Conservation (phyloP, 2,888 invertebrate species). For the Coenonympha arcania region DNA sequence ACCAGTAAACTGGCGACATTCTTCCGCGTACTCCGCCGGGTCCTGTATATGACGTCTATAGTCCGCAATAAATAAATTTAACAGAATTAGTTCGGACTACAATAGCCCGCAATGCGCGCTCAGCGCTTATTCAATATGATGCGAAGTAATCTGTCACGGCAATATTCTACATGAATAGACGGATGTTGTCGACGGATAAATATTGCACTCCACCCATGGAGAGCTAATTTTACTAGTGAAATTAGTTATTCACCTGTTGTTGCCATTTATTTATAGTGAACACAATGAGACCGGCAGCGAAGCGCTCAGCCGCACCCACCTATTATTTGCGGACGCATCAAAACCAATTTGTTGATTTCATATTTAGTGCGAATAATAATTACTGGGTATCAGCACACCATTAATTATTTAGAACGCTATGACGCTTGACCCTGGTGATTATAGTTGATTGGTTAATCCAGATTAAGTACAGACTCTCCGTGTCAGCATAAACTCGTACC, state of each 20-base stretch:
- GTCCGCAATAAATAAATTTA: conserved; percentile 16
- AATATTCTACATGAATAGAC: conserved; percentile 53
- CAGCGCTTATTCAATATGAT: conserved; percentile 33
- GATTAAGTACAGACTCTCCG: background rate
- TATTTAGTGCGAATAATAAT: conserved; percentile 29
- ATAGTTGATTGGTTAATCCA: background rate
- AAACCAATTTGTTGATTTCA: conserved; percentile 48
- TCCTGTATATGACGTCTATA: no score
- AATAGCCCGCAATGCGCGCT: conserved; percentile 18
- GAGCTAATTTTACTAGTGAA: conserved; percentile 72
- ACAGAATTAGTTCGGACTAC: conserved; percentile 22
- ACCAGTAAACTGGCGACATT: no score
- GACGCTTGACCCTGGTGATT: background rate
- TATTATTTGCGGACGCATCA: conserved; percentile 60
- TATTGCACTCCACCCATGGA: conserved; percentile 70
- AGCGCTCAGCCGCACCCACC: conserved; percentile 58
- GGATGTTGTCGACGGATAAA: conserved; percentile 65
- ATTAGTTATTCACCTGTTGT: conserved; percentile 74
- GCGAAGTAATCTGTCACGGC: conserved; percentile 45
- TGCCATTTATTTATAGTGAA: conserved; percentile 68
- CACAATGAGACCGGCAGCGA: conserved; percentile 60
- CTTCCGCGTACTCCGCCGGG: no score
- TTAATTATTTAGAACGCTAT: conserved; percentile 8
- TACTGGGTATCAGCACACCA: conserved; percentile 10
- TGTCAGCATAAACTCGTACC: no score